Evolutionary conservation across 2,113 vertebrate genomes (phyloP).

Genomic region (Mus spicilegus): DNA sequence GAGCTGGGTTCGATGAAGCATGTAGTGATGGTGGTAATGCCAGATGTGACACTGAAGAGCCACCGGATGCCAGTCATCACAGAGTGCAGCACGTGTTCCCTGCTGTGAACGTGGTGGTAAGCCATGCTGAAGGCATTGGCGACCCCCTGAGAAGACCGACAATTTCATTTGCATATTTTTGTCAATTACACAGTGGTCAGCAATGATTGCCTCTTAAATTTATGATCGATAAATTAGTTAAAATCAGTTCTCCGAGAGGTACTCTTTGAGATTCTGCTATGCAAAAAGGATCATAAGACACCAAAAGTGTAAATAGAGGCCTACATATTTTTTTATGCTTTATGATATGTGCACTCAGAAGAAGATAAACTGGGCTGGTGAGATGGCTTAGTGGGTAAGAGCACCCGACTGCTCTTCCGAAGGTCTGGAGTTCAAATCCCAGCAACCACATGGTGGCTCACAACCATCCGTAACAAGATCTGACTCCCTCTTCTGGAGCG

Average conservation of each 20-base stretch:
- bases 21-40: constrained; percentile 67
- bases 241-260: constrained; percentile 33
- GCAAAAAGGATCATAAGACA: constrained; percentile 15
- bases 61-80: constrained; percentile 84
- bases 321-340: neutral
- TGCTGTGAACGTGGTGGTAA: constrained; percentile 84
- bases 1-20: constrained; percentile 83
- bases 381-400: no score
- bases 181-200: neutral
- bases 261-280: neutral
- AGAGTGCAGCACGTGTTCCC: constrained; percentile 83
- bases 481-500: no score
- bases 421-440: no score
- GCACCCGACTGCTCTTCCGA: no score
- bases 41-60: constrained; percentile 76
- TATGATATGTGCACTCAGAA: neutral
- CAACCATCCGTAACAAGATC: no score
- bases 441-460: no score
- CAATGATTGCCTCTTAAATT: constrained; percentile 32
- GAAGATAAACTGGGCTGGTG: constrained; percentile 15
- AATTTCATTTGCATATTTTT: constrained; percentile 31
- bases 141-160: constrained; percentile 85
- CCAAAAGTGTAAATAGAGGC: constrained; percentile 20
- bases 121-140: constrained; percentile 86
- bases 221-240: constrained; percentile 9